Conservation (phyloP, 2,888 invertebrate genomes). For the Xanthorhoe designata region DNA sequence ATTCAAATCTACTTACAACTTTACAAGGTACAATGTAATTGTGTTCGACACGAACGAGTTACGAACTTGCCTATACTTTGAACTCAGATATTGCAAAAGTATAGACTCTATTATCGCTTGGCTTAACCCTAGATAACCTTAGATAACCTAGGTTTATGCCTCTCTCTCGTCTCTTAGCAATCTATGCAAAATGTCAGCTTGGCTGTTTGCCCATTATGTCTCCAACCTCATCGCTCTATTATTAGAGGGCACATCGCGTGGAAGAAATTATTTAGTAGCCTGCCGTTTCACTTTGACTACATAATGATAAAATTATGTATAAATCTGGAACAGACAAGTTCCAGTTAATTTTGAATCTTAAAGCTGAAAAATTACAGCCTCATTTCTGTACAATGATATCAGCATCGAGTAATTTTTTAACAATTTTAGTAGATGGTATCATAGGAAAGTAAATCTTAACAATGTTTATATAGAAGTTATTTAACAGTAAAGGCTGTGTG, state of each 20-base stretch:
- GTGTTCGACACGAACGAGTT: neutral
- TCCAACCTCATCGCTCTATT: conserved; percentile 18
- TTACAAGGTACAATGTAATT: neutral
- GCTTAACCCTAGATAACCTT: no score
- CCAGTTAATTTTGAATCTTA: neutral
- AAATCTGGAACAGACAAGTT: neutral
- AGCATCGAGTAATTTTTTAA: neutral
- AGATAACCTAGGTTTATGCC: no score
- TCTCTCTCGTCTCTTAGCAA: conserved; percentile 2
- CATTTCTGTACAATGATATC: neutral
- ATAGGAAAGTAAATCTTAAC: neutral
- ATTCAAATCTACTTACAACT: conserved; percentile 7
- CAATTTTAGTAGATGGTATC: neutral
- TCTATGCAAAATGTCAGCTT: conserved; percentile 25
- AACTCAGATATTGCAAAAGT: no score
- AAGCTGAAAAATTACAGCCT: neutral
- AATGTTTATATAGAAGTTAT: neutral
- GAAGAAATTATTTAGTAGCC: conserved; percentile 11
- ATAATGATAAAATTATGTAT: conserved; percentile 1
- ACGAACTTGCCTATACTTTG: neutral
- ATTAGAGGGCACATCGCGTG: conserved; percentile 15
- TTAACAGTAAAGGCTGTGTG: neutral
- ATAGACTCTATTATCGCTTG: no score
- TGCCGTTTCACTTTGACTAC: conserved; percentile 4
- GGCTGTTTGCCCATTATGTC: conserved; percentile 29